Evolutionary conservation across 2,888 invertebrate genomes (phyloP).

Genomic region (Vanessa cardui): DNA sequence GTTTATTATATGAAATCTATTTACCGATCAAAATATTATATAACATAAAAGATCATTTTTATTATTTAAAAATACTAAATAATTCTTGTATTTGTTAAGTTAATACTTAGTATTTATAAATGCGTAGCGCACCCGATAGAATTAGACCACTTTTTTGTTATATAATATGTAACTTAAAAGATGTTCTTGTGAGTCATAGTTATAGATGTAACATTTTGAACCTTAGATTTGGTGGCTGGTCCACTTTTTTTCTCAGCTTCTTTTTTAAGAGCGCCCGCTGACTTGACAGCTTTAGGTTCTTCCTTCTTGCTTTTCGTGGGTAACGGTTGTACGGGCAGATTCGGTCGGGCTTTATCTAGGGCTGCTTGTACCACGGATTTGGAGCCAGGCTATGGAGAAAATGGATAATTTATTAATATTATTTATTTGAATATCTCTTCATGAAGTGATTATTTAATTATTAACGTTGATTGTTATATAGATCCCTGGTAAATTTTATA

Average conservation of each 20-base stretch:
- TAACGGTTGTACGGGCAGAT: conserved; percentile 91
- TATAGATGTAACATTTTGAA: conserved; percentile 41
- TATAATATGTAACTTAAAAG: no score
- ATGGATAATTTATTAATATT: neutral
- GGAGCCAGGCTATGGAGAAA: conserved; percentile 85
- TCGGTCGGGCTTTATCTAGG: conserved; percentile 92
- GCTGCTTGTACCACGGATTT: conserved; percentile 89
- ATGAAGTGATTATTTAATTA: no score
- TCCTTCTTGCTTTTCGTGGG: conserved; percentile 85
- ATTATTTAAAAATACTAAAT: no score
- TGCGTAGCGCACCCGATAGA: no score
- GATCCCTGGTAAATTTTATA: no score
- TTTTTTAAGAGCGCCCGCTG: conserved; percentile 80
- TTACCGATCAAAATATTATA: no score
- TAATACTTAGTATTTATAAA: neutral
- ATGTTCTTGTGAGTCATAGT: no score
- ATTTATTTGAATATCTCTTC: no score
- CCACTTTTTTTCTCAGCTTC: conserved; percentile 75
- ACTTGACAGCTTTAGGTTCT: conserved; percentile 83
- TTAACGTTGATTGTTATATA: no score
- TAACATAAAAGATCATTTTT: no score
- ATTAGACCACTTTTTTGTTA: no score
- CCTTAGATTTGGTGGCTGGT: conserved; percentile 82
- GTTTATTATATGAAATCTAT: no score
- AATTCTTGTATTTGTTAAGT: neutral